phyloP scores from a whole-genome alignment of 2,888 invertebrate genomes.

The Eupithecia pulchellata region DNA sequence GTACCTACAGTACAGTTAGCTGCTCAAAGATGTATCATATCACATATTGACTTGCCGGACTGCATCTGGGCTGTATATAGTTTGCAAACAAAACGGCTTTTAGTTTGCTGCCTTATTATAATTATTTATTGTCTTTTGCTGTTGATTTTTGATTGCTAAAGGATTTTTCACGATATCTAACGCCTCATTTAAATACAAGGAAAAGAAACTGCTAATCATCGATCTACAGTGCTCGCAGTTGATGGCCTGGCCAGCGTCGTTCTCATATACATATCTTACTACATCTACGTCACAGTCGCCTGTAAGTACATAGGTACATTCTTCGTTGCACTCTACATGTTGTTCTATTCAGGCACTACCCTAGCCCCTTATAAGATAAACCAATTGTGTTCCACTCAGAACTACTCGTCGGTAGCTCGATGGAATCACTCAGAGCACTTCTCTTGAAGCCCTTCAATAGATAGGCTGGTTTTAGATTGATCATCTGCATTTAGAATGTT shows the following conservation, averaged over 20 bases:
- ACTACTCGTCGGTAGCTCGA: not conserved
- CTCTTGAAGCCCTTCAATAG: constrained; percentile 1
- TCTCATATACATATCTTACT: too few relatives aligned
- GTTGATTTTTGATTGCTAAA: not conserved
- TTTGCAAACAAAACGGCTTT: not conserved
- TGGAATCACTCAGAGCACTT: not conserved
- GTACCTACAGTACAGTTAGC: not conserved
- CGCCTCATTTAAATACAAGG: too few relatives aligned
- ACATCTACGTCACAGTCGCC: not conserved
- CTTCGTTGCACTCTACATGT: not conserved
- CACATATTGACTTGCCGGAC: not conserved
- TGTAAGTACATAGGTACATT: not conserved
- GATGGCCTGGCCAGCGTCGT: too few relatives aligned
- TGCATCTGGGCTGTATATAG: not conserved
- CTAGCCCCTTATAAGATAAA: not conserved
- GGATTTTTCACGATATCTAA: too few relatives aligned
- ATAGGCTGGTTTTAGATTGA: not conserved
- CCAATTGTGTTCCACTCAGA: constrained; percentile 2
- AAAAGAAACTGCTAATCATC: too few relatives aligned
- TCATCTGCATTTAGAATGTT: not conserved
- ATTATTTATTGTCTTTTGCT: not conserved
- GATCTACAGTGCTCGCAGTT: too few relatives aligned
- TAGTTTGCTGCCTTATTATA: not conserved
- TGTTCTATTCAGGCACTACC: not conserved
- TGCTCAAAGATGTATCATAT: not conserved